These are phyloP conservation scores for Neolamprologus hecqui DNA, from an alignment of 2,113 vertebrate species.

Conservation along the genomic window DNA sequence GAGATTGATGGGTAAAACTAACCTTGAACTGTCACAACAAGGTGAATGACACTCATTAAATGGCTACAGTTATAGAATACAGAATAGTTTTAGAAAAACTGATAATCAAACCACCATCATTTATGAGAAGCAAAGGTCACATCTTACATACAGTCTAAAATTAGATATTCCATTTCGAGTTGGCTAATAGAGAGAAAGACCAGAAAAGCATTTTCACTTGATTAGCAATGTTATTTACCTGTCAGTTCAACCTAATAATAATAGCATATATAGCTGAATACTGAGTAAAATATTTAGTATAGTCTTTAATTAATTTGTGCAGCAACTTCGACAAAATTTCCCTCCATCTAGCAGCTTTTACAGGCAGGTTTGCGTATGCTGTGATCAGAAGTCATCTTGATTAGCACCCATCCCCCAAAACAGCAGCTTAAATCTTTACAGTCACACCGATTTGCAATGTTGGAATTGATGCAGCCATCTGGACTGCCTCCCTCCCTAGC, in stretches of 20 bases:
- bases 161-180: neutral
- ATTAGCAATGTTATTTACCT: neutral
- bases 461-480: slow-evolving; percentile 15
- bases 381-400: neutral
- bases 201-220: neutral
- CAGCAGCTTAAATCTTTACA: slow-evolving; percentile 7
- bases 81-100: neutral
- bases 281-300: neutral
- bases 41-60: neutral
- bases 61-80: neutral
- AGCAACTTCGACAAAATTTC: neutral
- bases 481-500: neutral
- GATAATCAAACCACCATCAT: neutral
- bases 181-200: neutral
- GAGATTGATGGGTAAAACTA: neutral
- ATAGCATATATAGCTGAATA: neutral
- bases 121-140: neutral
- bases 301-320: neutral
- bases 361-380: neutral
- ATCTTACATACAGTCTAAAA: neutral
- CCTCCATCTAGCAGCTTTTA: neutral
- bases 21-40: neutral
- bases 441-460: neutral
- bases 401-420: neutral
- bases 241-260: neutral